Conservation (phyloP, 2,113 vertebrate genomes). For the Merops nubicus region DNA sequence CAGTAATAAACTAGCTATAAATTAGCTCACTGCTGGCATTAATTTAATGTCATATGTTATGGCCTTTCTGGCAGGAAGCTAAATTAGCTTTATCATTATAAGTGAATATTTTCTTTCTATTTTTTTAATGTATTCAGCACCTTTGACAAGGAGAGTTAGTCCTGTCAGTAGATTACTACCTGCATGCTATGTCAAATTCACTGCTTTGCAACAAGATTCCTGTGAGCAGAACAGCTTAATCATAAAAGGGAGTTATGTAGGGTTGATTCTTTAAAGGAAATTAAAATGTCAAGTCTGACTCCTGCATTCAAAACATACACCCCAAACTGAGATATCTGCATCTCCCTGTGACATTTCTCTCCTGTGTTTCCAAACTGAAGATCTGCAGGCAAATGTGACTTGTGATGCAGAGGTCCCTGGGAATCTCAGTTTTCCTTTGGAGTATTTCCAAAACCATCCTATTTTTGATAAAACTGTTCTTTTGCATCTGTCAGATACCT, state of each 20-base stretch:
- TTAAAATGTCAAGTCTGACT: neutral
- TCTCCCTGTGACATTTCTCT: neutral
- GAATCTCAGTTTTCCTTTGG: neutral
- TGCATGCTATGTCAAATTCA: neutral
- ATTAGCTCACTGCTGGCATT: neutral
- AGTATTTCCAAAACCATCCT: neutral
- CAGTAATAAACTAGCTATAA: neutral
- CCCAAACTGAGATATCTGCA: neutral
- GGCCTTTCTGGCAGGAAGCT: neutral
- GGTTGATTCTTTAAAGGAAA: neutral
- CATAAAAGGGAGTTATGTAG: neutral
- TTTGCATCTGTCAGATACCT: neutral
- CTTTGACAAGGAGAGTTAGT: neutral
- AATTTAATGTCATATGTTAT: neutral
- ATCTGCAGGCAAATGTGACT: neutral
- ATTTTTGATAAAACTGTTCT: neutral
- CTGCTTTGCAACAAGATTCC: neutral
- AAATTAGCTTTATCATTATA: constrained; percentile 12
- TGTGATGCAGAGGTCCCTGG: neutral
- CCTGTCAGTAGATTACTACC: neutral
- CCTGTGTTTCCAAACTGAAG: neutral
- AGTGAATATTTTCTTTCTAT: neutral
- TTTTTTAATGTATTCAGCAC: neutral
- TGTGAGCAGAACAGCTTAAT: neutral
- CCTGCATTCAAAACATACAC: neutral